phyloP scores from a whole-genome alignment of 2,797 vertebrate species.

The Pangasius mekongensis region DNA sequence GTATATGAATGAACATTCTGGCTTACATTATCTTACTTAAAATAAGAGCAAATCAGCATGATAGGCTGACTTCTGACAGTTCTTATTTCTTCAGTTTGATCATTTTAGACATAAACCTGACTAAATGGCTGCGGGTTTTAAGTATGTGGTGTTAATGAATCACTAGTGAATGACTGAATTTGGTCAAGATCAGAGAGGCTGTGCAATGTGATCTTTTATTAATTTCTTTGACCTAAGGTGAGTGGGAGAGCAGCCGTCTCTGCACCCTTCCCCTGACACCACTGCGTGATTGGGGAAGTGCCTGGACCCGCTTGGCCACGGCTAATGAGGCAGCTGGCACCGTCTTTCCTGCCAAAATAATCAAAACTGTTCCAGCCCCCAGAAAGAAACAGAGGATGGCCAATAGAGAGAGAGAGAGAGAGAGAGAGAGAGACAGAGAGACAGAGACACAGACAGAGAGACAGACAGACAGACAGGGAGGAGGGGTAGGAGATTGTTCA shows the following conservation, averaged over 20 bases:
- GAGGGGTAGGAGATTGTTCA: conserved; percentile 77
- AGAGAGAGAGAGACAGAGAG: conserved; percentile 57
- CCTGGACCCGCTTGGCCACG: conserved; percentile 75
- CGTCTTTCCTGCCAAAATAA: conserved; percentile 63
- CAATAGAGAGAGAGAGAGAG: conserved; percentile 46
- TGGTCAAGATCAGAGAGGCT: conserved; percentile 48
- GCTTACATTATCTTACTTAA: background rate
- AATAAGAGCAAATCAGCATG: background rate
- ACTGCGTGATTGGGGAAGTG: conserved; percentile 80
- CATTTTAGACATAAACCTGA: conserved; percentile 14
- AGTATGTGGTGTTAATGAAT: conserved; percentile 81
- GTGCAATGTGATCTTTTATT: conserved; percentile 87
- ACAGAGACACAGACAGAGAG: conserved; percentile 60
- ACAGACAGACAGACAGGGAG: conserved; percentile 20
- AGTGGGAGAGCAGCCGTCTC: conserved; percentile 81
- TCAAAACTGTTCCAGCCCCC: conserved; percentile 66
- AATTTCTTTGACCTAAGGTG: conserved; percentile 96
- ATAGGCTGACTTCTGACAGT: background rate
- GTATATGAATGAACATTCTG: background rate
- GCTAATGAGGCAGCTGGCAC: conserved; percentile 90
- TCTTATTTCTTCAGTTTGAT: background rate
- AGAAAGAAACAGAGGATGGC: conserved; percentile 58
- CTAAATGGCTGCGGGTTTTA: conserved; percentile 64
- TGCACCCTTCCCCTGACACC: conserved; percentile 80
- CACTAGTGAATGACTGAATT: conserved; percentile 72